phyloP scores from a whole-genome alignment of 1,140 invertebrate species.

The fruit fly (Drosophila melanogaster) region Release_6_plus_ISO1_MT NT_033777.3:18626001-18626500 shows the following conservation, averaged over 20 bases:
- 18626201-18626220: conserved; percentile 14
- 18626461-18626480: conserved; percentile 61
- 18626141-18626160: too few species aligned
- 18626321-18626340: conserved; percentile 55
- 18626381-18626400: conserved; percentile 25
- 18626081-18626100: too few species aligned
- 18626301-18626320: conserved; percentile 54
- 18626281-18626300: conserved; percentile 19
- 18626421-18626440: conserved; percentile 59
- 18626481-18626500: conserved; percentile 56
- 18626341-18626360: conserved; percentile 56
- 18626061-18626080: too few species aligned
- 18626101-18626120: too few species aligned
- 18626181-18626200: conserved; percentile 16
- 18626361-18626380: conserved; percentile 43
- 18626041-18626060: neutral
- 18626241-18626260: neutral
- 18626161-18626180: neutral
- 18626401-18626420: conserved; percentile 51
- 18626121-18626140: too few species aligned
- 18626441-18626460: conserved; percentile 69
- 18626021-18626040: too few species aligned
- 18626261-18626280: conserved; percentile 28
- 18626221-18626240: conserved; percentile 30
- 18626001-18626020: neutral